These are phyloP conservation scores for Isaurus tuberculatus DNA, from an alignment of 92 coral and sea anemone genomes.

Conservation along the genomic window DNA sequence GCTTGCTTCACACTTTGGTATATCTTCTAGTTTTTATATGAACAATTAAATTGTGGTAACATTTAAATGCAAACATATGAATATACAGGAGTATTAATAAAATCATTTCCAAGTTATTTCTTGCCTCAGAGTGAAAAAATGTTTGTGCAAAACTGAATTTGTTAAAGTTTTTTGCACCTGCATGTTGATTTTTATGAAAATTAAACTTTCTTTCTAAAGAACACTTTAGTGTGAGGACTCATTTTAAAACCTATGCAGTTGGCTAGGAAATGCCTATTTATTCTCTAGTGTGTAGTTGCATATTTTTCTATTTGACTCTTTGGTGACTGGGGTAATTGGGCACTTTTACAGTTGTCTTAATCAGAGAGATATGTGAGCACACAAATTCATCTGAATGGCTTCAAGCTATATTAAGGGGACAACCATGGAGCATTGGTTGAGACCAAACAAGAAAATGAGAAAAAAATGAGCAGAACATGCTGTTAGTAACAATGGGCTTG, in stretches of 20 bases:
- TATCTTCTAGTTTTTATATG: too few species aligned
- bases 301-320: too few species aligned
- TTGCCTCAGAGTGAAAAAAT: too few species aligned
- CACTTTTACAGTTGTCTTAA: slow-evolving; percentile 24
- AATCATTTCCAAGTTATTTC: too few species aligned
- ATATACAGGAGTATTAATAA: too few species aligned
- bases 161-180: too few species aligned
- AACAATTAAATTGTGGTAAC: neutral
- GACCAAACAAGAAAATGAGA: slow-evolving; percentile 66
- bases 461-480: slow-evolving; percentile 48
- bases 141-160: too few species aligned
- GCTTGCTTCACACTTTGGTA: neutral
- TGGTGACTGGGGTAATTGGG: too few species aligned
- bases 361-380: slow-evolving; percentile 14
- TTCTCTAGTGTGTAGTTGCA: too few species aligned
- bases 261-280: too few species aligned
- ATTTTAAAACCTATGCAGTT: neutral
- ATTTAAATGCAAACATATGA: neutral
- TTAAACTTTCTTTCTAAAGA: neutral
- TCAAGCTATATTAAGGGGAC: slow-evolving; percentile 34
- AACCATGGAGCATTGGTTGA: slow-evolving; percentile 57
- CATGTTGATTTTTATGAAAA: slow-evolving; percentile 20
- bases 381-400: slow-evolving; percentile 31
- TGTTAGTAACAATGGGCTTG: slow-evolving; percentile 64
- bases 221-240: neutral